A percentile compares a stretch with the other conserved stretches of the same genome.
phyloP scores from a whole-genome alignment of 1,140 invertebrate species.

The Bicyclus anynana region DNA sequence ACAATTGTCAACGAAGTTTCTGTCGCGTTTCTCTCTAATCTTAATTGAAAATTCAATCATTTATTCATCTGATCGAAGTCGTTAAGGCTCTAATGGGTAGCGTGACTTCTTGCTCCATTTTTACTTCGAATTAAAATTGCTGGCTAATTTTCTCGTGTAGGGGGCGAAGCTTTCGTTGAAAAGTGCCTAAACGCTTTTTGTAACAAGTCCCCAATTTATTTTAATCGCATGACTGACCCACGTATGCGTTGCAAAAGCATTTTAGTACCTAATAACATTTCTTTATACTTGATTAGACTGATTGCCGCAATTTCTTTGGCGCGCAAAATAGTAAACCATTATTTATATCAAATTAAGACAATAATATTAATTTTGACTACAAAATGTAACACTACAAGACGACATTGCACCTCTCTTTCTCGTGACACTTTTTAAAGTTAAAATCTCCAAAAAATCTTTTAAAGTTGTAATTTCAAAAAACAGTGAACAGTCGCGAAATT shows the following conservation, averaged over 20 bases:
- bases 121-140: slow-evolving; percentile 55
- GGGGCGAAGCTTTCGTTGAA: slow-evolving; percentile 38
- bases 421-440: no score
- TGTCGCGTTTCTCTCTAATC: slow-evolving; percentile 54
- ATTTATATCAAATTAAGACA: no score
- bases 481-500: no score
- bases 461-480: no score
- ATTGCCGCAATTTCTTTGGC: no score
- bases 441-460: no score
- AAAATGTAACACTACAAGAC: no score
- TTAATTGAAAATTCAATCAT: slow-evolving; percentile 76
- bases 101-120: slow-evolving; percentile 56
- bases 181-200: slow-evolving; percentile 32
- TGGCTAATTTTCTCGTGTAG: slow-evolving; percentile 54
- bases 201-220: slow-evolving; percentile 18
- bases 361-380: no score
- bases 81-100: slow-evolving; percentile 63
- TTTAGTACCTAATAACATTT: slow-evolving; percentile 12
- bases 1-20: slow-evolving; percentile 67
- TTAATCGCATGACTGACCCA: slow-evolving; percentile 9
- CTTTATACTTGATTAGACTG: no score
- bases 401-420: no score
- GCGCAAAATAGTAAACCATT: no score
- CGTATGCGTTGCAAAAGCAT: neutral
- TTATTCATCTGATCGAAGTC: slow-evolving; percentile 71